Base-by-base conservation (phyloP, 2,113 vertebrate genomes). In the Xenopus laevis region DNA sequence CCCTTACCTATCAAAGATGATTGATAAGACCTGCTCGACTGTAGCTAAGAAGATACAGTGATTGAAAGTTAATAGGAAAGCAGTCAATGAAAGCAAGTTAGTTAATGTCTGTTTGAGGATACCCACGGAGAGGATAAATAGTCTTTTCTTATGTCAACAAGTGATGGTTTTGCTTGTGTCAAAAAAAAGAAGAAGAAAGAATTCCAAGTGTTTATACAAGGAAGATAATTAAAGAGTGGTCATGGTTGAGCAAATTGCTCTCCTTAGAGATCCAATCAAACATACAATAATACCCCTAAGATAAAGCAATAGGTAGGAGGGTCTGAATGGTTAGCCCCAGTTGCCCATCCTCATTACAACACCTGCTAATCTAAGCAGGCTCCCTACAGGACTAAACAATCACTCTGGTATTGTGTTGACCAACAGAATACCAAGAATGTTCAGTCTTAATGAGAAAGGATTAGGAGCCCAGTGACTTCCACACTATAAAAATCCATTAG, bases 351-450 rank as follows among this genome's bases (percentile, higher is more conserved):
- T 86, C 85, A 86, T 87, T 88, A 85, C 84, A 79, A 82, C 81
- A 86, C 83, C 85, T 88, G 81, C 87, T 84, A 85, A 79, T 83
- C 79, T 82, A 83, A 85, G 84, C 83, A 82, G 83, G 81, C 79
- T 81, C 83, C 81, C 82, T 68, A 80, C 77, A 87, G 82, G 74
- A 61, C 78, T 72, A 82, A 86, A 86, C 82, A 85, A 87, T 83
- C 80, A 1, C 65, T 75, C 78, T 80, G 81, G 79, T 80, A 84
- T 84, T 86, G 84, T 86, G 82, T 84, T 86, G 47, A 77, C 82
- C 81, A 81, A 44, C 74, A 84, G 81, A 73, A 78, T 79, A 80
- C 82, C 82, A 78, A 84, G 82, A 84, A 81, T 78, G 81, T 78
- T 0, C 52, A 50, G 58, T 77, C 82, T 79, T 87, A 87, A 88